Conservation (phyloP, 1,140 invertebrate species). For the Formica selysi region DNA sequence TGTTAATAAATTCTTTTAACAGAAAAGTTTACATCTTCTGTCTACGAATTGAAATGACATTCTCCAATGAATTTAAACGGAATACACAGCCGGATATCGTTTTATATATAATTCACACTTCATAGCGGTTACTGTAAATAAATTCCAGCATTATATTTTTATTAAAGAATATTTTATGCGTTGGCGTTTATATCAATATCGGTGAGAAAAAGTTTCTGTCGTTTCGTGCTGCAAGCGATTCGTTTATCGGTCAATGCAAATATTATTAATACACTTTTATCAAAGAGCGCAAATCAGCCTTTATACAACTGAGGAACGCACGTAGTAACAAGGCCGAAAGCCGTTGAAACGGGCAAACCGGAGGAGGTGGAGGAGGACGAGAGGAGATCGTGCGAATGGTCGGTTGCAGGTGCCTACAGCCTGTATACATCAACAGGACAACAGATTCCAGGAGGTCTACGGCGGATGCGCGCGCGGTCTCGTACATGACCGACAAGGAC, state of each 20-base stretch:
- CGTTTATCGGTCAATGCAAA: background rate
- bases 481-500: constrained; percentile 76
- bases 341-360: constrained; percentile 26
- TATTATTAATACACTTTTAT: background rate
- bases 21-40: no score
- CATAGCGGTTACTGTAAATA: background rate
- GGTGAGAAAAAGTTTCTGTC: background rate
- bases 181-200: background rate
- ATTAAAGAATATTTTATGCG: background rate
- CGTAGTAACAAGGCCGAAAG: constrained; percentile 49
- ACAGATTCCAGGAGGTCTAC: constrained; percentile 73
- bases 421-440: constrained; percentile 74
- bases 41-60: no score
- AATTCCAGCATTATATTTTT: background rate
- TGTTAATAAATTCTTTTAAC: background rate
- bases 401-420: constrained; percentile 53
- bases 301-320: constrained; percentile 36
- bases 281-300: constrained; percentile 14
- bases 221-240: background rate
- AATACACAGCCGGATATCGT: no score
- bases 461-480: constrained; percentile 69
- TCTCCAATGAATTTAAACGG: no score
- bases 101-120: no score
- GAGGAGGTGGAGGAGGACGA: background rate
- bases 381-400: constrained; percentile 34